Evolutionary conservation across 1,140 invertebrate species (phyloP).

Genomic region (Brachionus paranguensis): DNA sequence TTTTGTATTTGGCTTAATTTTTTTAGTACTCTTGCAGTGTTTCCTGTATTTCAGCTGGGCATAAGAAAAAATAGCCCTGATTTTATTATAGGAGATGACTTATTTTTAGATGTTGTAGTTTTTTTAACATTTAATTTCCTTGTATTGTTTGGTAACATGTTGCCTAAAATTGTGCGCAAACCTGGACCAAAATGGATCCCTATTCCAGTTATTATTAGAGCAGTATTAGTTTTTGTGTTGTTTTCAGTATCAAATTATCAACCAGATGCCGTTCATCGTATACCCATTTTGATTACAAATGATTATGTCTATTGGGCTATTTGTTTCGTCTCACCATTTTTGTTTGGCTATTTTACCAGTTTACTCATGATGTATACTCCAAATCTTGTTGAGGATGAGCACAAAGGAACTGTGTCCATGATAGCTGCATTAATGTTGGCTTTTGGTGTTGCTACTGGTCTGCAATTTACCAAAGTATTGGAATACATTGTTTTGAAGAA

Average conservation of each 20-base stretch:
- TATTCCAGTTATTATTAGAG: conserved; percentile 24
- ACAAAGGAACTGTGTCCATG: conserved; percentile 4
- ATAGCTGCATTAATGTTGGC: conserved; percentile 11
- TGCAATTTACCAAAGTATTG: conserved; percentile 31
- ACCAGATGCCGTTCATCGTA: not conserved
- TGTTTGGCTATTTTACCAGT: conserved; percentile 38
- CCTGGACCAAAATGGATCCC: conserved; percentile 34
- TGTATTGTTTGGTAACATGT: conserved; percentile 21
- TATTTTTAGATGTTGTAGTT: not conserved
- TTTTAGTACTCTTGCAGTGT: conserved; percentile 13
- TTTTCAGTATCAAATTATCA: not conserved
- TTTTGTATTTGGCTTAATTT: conserved; percentile 39
- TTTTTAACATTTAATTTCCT: conserved; percentile 33
- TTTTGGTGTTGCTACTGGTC: conserved; percentile 28
- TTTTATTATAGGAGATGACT: conserved; percentile 2
- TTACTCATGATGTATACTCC: conserved; percentile 40
- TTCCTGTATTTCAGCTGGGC: conserved; percentile 14
- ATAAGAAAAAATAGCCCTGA: conserved; percentile 6
- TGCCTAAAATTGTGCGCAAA: conserved; percentile 23
- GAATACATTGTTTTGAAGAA: not conserved
- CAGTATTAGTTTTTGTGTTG: conserved; percentile 11
- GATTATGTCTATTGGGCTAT: conserved; percentile 30
- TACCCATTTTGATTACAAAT: conserved; percentile 12
- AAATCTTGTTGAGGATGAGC: not conserved
- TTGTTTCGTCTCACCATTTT: not conserved